These are phyloP conservation scores for Theodoxus fluviatilis DNA, from an alignment of 2,888 invertebrate genomes.

Conservation along the genomic window DNA sequence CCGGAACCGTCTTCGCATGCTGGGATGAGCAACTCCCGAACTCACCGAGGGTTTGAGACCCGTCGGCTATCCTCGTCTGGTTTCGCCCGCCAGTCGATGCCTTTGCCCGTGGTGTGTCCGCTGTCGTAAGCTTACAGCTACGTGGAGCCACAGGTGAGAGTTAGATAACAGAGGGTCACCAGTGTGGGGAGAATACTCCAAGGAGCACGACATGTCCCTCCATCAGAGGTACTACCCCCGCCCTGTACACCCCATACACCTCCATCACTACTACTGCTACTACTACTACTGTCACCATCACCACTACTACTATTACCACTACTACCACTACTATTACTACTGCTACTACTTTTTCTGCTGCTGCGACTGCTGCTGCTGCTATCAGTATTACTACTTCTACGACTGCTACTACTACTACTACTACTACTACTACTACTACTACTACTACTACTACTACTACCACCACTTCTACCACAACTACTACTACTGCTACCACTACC, in stretches of 20 bases:
- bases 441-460: conserved; percentile 23
- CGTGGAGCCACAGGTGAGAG: too few relatives aligned
- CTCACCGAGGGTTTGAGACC: too few relatives aligned
- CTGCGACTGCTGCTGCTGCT: conserved; percentile 11
- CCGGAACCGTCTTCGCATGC: too few relatives aligned
- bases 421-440: conserved; percentile 20
- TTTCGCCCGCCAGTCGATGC: too few relatives aligned
- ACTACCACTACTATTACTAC: conserved; percentile 13
- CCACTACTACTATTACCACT: conserved; percentile 20
- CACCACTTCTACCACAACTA: conserved; percentile 21
- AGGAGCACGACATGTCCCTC: too few relatives aligned
- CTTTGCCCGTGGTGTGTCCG: too few relatives aligned
- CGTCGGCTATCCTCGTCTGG: too few relatives aligned
- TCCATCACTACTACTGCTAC: neutral
- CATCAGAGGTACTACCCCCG: conserved; percentile 23
- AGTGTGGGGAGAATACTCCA: too few relatives aligned
- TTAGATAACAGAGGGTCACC: too few relatives aligned
- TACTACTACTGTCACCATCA: neutral
- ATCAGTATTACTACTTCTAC: neutral
- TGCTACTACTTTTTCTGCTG: conserved; percentile 1
- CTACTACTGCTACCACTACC: conserved; percentile 25
- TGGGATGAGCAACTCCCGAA: too few relatives aligned
- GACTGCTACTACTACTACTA: conserved; percentile 24
- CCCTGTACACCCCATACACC: neutral
- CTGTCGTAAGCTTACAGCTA: too few relatives aligned